These are phyloP conservation scores for Stomatorhinus ivindoensis DNA, from an alignment of 2,113 vertebrate species.

Conservation along the genomic window DNA sequence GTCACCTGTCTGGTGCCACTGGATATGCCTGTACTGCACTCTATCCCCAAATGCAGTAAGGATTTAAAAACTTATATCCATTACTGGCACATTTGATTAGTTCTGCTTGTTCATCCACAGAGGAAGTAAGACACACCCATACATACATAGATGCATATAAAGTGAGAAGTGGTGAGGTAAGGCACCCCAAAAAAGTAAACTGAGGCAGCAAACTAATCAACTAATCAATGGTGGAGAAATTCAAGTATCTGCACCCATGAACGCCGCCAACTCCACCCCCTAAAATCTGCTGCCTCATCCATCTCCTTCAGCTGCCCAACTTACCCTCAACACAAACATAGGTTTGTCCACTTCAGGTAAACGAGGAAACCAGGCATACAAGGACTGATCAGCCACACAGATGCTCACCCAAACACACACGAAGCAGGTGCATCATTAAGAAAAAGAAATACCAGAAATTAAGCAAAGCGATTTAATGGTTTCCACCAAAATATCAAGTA, in stretches of 20 bases:
- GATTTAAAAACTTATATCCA: not conserved
- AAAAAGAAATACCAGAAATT: not conserved
- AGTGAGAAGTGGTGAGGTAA: not conserved
- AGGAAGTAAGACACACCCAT: not conserved
- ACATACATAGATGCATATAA: not conserved
- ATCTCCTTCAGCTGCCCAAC: not conserved
- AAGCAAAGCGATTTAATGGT: conserved; percentile 5
- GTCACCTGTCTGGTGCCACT: not conserved
- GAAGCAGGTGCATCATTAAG: not conserved
- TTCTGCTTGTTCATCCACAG: not conserved
- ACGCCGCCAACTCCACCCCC: not conserved
- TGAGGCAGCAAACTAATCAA: not conserved
- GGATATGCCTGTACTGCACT: not conserved
- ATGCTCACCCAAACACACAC: not conserved
- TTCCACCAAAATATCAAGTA: not conserved
- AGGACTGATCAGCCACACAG: not conserved
- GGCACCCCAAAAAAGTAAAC: not conserved
- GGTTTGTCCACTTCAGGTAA: not conserved
- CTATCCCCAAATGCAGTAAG: not conserved
- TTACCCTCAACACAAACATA: not conserved
- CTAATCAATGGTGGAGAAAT: not conserved
- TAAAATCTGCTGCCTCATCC: not conserved
- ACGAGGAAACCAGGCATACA: not conserved
- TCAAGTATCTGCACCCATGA: not conserved
- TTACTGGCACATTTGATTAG: not conserved